These are phyloP conservation scores for Myotis pilosus DNA, from an alignment of 2,797 vertebrate genomes.

Conservation along the genomic window DNA sequence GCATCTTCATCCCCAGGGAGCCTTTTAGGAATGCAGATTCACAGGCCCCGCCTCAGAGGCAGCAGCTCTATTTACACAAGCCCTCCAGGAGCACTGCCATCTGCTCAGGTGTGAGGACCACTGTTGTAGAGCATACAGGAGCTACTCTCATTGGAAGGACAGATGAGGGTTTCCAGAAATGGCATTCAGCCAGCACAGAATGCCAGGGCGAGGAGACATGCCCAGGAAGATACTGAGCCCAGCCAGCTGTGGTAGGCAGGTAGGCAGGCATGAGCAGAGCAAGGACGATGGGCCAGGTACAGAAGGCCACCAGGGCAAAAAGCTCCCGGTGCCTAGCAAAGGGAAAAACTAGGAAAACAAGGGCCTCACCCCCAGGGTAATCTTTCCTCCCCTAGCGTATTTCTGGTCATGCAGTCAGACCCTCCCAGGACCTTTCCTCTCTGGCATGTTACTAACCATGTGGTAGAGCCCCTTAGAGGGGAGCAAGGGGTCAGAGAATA, in stretches of 20 bases:
- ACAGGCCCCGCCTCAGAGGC: neutral
- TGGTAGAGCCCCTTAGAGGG: neutral
- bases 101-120: neutral
- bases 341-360: neutral
- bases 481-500: neutral
- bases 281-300: neutral
- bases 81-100: rapidly evolving
- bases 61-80: neutral
- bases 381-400: neutral
- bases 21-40: neutral
- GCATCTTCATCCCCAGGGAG: neutral
- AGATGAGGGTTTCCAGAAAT: neutral
- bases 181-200: neutral
- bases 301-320: neutral
- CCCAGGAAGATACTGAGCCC: neutral
- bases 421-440: neutral
- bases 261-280: neutral
- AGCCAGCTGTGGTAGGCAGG: neutral
- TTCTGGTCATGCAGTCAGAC: neutral
- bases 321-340: rapidly evolving
- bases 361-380: neutral
- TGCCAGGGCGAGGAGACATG: neutral
- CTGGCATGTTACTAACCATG: neutral
- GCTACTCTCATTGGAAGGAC: neutral
- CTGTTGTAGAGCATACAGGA: neutral